Conservation (phyloP, 2,888 invertebrate genomes). For the Lamellibrachia satsuma region DNA sequence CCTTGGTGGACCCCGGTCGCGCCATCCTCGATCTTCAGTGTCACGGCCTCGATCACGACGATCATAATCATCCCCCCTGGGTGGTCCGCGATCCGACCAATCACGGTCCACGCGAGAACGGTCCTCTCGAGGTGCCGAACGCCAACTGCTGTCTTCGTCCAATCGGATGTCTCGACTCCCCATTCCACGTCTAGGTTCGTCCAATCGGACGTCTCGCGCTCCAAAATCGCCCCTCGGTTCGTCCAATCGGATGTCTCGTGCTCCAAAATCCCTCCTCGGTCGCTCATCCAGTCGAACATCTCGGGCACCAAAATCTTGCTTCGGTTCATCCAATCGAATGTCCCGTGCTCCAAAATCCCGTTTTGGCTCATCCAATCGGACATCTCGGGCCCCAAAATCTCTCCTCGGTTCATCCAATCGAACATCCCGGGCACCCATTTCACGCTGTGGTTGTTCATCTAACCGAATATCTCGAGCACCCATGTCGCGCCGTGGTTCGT, state of each 20-base stretch:
- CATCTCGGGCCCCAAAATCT: neutral
- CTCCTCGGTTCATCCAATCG: neutral
- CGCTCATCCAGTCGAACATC: neutral
- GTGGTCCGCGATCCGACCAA: constrained; percentile 31
- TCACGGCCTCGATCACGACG: constrained; percentile 19
- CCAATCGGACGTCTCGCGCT: neutral
- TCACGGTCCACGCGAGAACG: constrained; percentile 20
- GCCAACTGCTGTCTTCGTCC: constrained; percentile 29
- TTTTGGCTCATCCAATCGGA: neutral
- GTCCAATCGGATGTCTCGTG: neutral
- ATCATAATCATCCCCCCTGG: constrained; percentile 32
- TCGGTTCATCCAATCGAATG: neutral
- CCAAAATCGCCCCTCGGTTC: neutral
- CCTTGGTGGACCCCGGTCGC: constrained; percentile 23
- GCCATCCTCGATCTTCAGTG: neutral
- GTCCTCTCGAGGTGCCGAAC: constrained; percentile 27
- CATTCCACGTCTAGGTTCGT: constrained; percentile 26
- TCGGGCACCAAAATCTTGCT: neutral
- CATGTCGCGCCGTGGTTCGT: too few species aligned
- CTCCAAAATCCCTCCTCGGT: neutral
- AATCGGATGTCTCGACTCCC: neutral
- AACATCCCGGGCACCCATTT: neutral
- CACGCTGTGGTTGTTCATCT: neutral
- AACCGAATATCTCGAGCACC: too few species aligned
- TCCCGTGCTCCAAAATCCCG: neutral